Conservation (phyloP, 1,140 invertebrate species). For the Drosophila nigrodunni region DNA sequence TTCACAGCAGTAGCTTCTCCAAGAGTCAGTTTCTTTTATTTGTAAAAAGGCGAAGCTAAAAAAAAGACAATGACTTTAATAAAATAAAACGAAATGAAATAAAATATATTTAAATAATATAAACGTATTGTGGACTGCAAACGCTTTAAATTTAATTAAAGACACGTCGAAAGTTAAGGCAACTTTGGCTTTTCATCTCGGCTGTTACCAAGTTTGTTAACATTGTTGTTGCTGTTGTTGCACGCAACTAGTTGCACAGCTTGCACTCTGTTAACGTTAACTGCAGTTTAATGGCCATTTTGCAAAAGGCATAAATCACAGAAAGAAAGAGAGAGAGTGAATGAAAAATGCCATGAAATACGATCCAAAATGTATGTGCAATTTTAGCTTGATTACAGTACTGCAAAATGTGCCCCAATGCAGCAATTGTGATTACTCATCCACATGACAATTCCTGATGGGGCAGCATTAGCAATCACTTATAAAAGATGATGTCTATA, state of each 20-base stretch:
- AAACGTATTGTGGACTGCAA: conserved; percentile 51
- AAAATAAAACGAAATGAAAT: conserved; percentile 17
- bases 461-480: conserved; percentile 10
- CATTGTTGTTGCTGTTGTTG: conserved; percentile 24
- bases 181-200: conserved; percentile 17
- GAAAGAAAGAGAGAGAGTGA: background rate
- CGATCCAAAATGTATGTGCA: conserved; percentile 52
- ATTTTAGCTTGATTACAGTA: conserved; percentile 65
- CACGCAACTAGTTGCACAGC: conserved; percentile 70
- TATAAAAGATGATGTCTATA: background rate
- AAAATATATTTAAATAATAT: conserved; percentile 20
- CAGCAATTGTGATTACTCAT: conserved; percentile 49
- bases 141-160: conserved; percentile 76
- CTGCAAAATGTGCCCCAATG: conserved; percentile 37
- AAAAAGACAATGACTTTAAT: background rate
- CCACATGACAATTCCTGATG: conserved; percentile 31
- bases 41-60: background rate
- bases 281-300: conserved; percentile 67
- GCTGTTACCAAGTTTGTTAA: conserved; percentile 14
- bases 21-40: conserved; percentile 11
- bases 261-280: conserved; percentile 30
- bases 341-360: conserved; percentile 50
- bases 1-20: conserved; percentile 16
- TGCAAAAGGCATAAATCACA: conserved; percentile 66
- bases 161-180: conserved; percentile 37